Base-by-base conservation (phyloP, 2,888 invertebrate species). In the Lasioglossum lativentre region DNA sequence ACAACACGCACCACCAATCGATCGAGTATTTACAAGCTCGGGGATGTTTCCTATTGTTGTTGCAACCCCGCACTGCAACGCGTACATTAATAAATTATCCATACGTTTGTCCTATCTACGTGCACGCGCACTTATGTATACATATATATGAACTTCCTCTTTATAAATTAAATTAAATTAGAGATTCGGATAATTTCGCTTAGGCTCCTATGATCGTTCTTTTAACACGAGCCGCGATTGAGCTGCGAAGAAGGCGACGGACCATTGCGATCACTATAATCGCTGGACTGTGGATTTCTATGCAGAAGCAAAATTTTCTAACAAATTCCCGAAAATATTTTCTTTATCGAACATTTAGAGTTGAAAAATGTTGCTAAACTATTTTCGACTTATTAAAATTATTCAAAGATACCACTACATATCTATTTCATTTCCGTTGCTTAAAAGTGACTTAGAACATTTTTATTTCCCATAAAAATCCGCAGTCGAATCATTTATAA, bases 111-210 rank as follows among this genome's bases (percentile, higher is more conserved):
- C 42, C 70, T 52, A 56, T 27, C 47, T 59, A n/a, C 74, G 40
- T 78, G 73, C 71, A 78, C 75, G 82, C 78, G 78, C 59, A 68
- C 34, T 34, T 52, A 30, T 47, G 45, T 30, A 81, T 59, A 81
- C 78, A 83, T 83, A 84, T 80, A 83, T 85, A 79, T 75, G 73
- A 85, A 83, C 83, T 71, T 74, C 52, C 70, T 73, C 73, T 70
- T 73, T 89, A 89, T 90, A 88, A 89, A 89, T 90, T 86, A 86
- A 88, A 80, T 89, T 78, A 88, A 90, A 90, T 88, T 88, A 83
- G 78, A 76, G 80, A 76, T 78, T 47, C 38, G 42, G 19, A n/a
- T 12, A 73, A 77, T 74, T 77, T 75, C 72, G 63, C 30, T 63
- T 30, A 30, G 6, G 16, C 30, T 70, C 40, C 38, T 40, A 10